Evolutionary conservation across 2,113 vertebrate species (phyloP).

Genomic region (Panurus biarmicus): DNA sequence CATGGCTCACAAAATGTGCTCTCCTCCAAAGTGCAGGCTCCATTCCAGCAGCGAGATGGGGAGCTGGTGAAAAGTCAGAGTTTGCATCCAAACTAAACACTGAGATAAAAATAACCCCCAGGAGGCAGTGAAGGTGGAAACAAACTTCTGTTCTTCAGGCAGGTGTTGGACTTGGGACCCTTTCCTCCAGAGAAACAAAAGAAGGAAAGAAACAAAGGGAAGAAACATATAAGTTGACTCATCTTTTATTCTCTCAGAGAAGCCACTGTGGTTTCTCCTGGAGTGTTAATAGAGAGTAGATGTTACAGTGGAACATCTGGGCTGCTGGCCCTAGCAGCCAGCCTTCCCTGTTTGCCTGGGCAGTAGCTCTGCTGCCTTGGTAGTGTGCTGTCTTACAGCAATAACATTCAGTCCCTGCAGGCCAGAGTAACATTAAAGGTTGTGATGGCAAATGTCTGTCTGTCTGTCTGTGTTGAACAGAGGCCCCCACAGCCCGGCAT

Average conservation of each 20-base stretch:
- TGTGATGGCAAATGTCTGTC: background rate
- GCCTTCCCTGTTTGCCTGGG: accelerated
- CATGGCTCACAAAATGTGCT: background rate
- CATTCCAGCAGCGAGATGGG: background rate
- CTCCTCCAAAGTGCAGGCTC: background rate
- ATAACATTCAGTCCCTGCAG: background rate
- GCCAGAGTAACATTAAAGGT: background rate
- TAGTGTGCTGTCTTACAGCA: background rate
- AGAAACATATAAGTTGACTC: background rate
- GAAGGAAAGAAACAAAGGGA: background rate
- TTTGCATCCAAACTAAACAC: constrained; percentile 22
- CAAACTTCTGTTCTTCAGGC: background rate
- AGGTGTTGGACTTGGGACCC: background rate
- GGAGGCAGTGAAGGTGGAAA: background rate
- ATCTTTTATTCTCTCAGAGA: background rate
- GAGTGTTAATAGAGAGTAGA: background rate
- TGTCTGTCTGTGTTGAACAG: background rate
- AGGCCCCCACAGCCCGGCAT: accelerated
- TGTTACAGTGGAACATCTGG: background rate
- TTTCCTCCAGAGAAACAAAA: background rate
- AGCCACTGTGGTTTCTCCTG: background rate
- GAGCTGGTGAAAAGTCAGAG: background rate
- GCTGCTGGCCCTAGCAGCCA: background rate
- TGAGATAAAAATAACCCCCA: background rate
- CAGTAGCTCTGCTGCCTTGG: background rate